A percentile compares a stretch with the other conserved stretches of the same genome.
Conservation (phyloP, 2,797 vertebrate species). For the Acestrorhynchus altus region DNA sequence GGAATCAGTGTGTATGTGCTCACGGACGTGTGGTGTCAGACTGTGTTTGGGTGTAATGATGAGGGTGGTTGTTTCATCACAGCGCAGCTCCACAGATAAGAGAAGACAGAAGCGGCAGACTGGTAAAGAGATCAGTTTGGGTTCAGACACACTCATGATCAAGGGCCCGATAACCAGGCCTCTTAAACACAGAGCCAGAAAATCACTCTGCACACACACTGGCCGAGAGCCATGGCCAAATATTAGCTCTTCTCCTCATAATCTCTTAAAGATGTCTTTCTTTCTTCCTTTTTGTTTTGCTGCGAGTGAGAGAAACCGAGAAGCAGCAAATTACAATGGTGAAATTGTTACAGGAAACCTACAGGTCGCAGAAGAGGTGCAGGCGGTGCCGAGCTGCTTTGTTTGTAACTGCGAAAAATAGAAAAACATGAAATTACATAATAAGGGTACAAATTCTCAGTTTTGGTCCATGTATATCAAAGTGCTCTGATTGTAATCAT, state of each 20-base stretch:
- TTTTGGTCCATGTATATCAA: too few species aligned
- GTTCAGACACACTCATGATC: conserved; percentile 50
- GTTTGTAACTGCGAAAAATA: too few species aligned
- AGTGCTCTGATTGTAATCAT: too few species aligned
- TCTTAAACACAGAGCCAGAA: conserved; percentile 25
- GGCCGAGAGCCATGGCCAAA: not conserved
- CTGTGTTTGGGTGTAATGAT: conserved; percentile 38
- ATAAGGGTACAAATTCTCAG: too few species aligned
- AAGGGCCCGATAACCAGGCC: conserved; percentile 44
- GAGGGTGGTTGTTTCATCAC: conserved; percentile 40
- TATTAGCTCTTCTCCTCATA: conserved; percentile 10
- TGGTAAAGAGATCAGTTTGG: conserved; percentile 52
- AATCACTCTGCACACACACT: conserved; percentile 26
- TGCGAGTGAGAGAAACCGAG: not conserved
- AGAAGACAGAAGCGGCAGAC: conserved; percentile 37
- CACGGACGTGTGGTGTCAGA: conserved; percentile 27
- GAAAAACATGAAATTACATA: too few species aligned
- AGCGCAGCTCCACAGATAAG: conserved; percentile 41
- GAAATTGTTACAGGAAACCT: not conserved
- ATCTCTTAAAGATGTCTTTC: not conserved
- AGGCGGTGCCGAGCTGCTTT: too few species aligned
- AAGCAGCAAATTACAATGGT: not conserved
- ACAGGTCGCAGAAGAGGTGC: too few species aligned
- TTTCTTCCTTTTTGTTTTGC: not conserved
- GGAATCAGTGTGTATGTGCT: not conserved